Evolutionary conservation across 2,113 vertebrate genomes (phyloP).

Genomic region (Larimichthys crocea): DNA sequence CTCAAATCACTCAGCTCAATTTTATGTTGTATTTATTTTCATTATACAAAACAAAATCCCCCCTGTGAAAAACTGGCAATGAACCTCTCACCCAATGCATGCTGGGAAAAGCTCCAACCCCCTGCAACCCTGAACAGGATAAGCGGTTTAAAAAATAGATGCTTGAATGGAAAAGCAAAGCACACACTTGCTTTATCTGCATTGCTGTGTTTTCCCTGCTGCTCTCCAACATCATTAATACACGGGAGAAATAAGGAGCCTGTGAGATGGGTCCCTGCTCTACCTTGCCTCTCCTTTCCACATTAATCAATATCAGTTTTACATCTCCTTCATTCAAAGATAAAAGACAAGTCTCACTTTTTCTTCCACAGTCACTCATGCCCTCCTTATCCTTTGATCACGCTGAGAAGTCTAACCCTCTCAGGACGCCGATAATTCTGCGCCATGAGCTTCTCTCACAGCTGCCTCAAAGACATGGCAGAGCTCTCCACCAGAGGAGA

Average conservation of each 20-base stretch:
- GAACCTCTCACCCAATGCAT: conserved; percentile 36
- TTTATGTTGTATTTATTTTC: conserved; percentile 33
- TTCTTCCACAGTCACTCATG: conserved; percentile 35
- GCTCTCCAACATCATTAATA: conserved; percentile 57
- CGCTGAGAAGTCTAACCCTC: conserved; percentile 51
- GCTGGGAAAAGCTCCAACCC: conserved; percentile 45
- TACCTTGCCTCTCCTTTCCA: conserved; percentile 43
- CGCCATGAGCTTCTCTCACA: conserved; percentile 50
- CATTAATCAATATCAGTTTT: conserved; percentile 77
- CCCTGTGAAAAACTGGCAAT: conserved; percentile 8
- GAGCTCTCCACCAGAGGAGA: conserved; percentile 42
- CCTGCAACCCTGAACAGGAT: conserved; percentile 43
- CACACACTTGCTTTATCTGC: conserved; percentile 48
- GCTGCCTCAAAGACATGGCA: conserved; percentile 44
- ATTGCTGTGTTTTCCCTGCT: conserved; percentile 45
- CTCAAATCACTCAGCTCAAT: not conserved
- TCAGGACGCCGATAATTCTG: conserved; percentile 68
- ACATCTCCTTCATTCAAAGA: conserved; percentile 71
- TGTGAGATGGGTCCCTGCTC: conserved; percentile 41
- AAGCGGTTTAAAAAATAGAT: conserved; percentile 63
- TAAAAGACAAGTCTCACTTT: conserved; percentile 69
- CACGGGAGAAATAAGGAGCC: conserved; percentile 41
- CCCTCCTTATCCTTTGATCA: conserved; percentile 73
- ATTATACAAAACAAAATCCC: conserved; percentile 31
- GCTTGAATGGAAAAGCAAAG: conserved; percentile 44